phyloP scores from a whole-genome alignment of 2,113 vertebrate species.

The Daubentonia madagascariensis region DNA sequence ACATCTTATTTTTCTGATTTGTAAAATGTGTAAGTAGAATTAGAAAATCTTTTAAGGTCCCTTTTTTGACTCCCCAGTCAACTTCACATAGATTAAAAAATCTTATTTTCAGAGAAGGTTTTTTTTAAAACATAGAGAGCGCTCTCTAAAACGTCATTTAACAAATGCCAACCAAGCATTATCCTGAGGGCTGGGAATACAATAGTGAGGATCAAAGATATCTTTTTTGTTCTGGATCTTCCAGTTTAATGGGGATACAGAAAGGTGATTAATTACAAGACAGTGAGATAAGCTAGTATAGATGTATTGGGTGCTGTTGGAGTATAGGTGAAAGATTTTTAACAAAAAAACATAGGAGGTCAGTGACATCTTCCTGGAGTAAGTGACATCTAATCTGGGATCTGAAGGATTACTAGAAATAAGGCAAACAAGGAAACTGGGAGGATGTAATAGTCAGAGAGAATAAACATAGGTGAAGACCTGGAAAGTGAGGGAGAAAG shows the following conservation, averaged over 20 bases:
- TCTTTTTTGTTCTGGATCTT: neutral
- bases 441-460: neutral
- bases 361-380: neutral
- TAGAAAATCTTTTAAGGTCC: neutral
- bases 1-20: constrained; percentile 38
- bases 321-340: neutral
- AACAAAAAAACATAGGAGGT: neutral
- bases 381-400: neutral
- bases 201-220: neutral
- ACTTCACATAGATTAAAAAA: neutral
- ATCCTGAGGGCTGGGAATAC: neutral
- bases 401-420: neutral
- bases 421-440: neutral
- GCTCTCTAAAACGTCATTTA: neutral
- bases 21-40: constrained; percentile 28
- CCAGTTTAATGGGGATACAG: neutral
- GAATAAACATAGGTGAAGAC: neutral
- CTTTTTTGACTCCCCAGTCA: neutral
- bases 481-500: neutral
- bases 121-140: neutral
- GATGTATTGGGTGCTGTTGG: neutral
- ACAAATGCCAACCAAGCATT: neutral
- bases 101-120: neutral
- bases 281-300: neutral
- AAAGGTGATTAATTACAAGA: neutral